Evolutionary conservation across 1,140 invertebrate species (phyloP), one percentile per base, ranked within the genome.

Genomic region (Battus philenor): DNA sequence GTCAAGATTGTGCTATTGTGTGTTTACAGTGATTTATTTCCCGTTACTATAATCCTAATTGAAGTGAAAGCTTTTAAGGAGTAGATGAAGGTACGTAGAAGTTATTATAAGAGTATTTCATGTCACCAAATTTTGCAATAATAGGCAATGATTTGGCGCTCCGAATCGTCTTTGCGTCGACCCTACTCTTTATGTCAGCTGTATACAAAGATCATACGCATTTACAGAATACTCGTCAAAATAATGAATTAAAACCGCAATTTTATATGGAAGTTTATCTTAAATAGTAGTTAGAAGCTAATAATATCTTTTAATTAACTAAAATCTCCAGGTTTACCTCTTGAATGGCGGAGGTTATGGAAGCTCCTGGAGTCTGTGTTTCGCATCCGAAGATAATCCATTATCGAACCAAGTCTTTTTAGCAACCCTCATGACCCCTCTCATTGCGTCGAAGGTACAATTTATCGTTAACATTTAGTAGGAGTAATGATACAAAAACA

Each of bases 1-100:
- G 81, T 85, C 80, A 85, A 85, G 81, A 74, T 82, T 81, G 83
- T 84, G 79, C 73, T 80, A 69, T 84, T 84, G 80, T 85, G 78
- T 86, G 83, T 86, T 86, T 86, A 84, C 83, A 81, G 83, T 81
- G 78, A 79, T 68, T 76, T 82, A 70, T 72, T 75, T 61, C 70
- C 62, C 65, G 71, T 76, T 72, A 77, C 54, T 83, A 77, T 80
- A 80, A 76, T 85, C 79, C 70, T 68, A 73, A 73, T 78, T 69
- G 61, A 77, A 76, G 80, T 83, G 66, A 68, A 83, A 72, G 61
- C 66, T 78, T 77, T 81, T 81, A 68, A 84, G 83, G 78, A 82
- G 83, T 85, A 86, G 83, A 86, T 86, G 83, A 86, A 86, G 83
- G 83, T 86, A 76, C 55, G 55, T 68, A 54, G 48, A 45, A 47